Evolutionary conservation across 2,888 invertebrate species (phyloP), one percentile per base, ranked within the genome.

Genomic region (Lasiommata megera): DNA sequence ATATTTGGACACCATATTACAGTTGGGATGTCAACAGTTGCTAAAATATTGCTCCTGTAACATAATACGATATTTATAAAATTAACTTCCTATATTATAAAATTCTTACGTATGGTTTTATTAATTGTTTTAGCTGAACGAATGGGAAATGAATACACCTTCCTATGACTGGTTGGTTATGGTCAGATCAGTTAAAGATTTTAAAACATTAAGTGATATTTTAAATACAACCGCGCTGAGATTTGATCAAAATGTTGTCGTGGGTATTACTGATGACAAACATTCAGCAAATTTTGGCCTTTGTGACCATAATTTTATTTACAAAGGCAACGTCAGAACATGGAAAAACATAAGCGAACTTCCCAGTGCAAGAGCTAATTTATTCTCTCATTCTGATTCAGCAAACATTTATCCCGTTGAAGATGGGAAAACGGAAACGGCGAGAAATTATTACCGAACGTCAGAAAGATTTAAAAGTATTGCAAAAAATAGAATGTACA

Each of bases 111-210:
- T 23, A 23, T 5, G 5, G 23, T 23, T 23, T 23, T 23, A 23
- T 23, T 23, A 23, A 23, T 23, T 51, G 17, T 82, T 79, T 56
- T 67, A 90, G 89, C 70, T 87, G 8, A 76, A 77, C 50, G 66
- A 73, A 34, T 67, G 73, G 50, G 73, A 79, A 64, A 79, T 85
- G 79, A 79, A 83, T 31, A 77, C 76, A 1, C 78, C 79, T 1
- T 76, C 83, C 3, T 82, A 76, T 61, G 90, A 90, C 63, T 88
- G 88, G 88, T 67, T 89, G 1, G 65, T 90, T 9, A 62, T 75
- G 17, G 67, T 79, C 1, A 72, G 76, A 66, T 80, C 84, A 0
- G 68, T 74, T 6, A 62, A 71, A 50, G 83, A 88, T 58, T 74
- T 80, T 36, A 70, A 70, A 50, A 58, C 68, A 12, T 73, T 88